Conservation (phyloP, 2,113 vertebrate genomes). For the Nothobranchius furzeri region DNA sequence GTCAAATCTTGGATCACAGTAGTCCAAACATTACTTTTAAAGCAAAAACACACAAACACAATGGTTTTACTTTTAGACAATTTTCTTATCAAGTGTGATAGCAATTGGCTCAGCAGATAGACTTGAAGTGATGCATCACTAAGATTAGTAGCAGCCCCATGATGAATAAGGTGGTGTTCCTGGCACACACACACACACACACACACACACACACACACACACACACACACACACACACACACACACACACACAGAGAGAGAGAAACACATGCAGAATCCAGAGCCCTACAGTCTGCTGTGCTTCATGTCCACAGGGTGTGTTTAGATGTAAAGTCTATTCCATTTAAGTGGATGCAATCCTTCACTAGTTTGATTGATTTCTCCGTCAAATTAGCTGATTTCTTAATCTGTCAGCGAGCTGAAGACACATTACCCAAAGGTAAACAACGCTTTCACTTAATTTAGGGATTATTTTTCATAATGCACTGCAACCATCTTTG, state of each 20-base stretch:
- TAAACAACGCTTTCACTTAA: constrained; percentile 3
- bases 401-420: constrained; percentile 42
- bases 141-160: constrained; percentile 9
- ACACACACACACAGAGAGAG: constrained; percentile 2
- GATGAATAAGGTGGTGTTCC: constrained; percentile 22
- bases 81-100: constrained; percentile 28
- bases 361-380: constrained; percentile 51
- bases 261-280: constrained; percentile 9
- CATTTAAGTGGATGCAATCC: constrained; percentile 26
- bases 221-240: background rate
- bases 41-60: background rate
- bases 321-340: constrained; percentile 17
- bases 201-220: background rate
- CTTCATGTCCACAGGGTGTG: background rate
- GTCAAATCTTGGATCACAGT: background rate
- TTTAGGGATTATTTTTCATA: constrained; percentile 21
- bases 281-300: constrained; percentile 3
- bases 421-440: constrained; percentile 40
- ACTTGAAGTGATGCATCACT: constrained; percentile 29
- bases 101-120: constrained; percentile 10
- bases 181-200: background rate
- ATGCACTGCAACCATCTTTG: background rate
- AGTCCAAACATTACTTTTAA: constrained; percentile 5
- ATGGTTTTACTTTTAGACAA: background rate
- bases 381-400: constrained; percentile 46